Evolutionary conservation across 2,888 invertebrate genomes (phyloP).

Genomic region (Gymnosoma rotundatum): DNA sequence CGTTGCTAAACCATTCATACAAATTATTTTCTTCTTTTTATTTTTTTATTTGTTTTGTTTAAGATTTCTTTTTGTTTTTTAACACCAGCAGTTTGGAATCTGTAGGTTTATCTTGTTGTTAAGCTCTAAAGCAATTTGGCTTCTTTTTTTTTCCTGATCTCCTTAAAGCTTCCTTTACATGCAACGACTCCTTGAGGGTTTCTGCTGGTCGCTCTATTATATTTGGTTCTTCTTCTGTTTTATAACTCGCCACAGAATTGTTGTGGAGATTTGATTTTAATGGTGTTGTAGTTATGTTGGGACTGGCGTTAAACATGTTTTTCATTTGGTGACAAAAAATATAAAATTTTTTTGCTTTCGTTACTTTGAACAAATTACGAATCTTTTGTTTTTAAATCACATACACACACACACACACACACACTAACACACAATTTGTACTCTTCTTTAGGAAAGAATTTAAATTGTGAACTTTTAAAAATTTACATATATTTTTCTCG

Average conservation of each 20-base stretch:
- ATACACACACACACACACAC: background rate
- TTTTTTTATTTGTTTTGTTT: background rate
- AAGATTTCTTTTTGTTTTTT: conserved; percentile 32
- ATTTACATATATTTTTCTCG: conserved; percentile 11
- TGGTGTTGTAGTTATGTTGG: conserved; percentile 70
- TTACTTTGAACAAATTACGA: conserved; percentile 66
- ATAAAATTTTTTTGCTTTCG: conserved; percentile 7
- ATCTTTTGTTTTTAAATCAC: conserved; percentile 58
- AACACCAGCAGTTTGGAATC: conserved; percentile 69
- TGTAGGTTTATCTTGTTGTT: conserved; percentile 70
- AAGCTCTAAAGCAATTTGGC: conserved; percentile 69
- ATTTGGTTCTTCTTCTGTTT: conserved; percentile 1
- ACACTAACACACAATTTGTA: background rate
- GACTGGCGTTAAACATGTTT: conserved; percentile 71
- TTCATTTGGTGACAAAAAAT: conserved; percentile 67
- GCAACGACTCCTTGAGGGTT: conserved; percentile 38
- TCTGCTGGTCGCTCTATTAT: background rate
- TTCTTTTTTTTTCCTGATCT: conserved; percentile 60
- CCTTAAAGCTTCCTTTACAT: conserved; percentile 28
- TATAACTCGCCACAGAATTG: conserved; percentile 24
- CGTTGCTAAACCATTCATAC: conserved; percentile 65
- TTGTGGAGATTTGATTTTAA: conserved; percentile 60
- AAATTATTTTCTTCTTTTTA: conserved; percentile 19
- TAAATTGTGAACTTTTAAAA: conserved; percentile 50
- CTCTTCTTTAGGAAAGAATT: conserved; percentile 39